Evolutionary conservation across 2,888 invertebrate species (phyloP), one percentile per base, ranked within the genome.

Genomic region (Drosophila atripex): DNA sequence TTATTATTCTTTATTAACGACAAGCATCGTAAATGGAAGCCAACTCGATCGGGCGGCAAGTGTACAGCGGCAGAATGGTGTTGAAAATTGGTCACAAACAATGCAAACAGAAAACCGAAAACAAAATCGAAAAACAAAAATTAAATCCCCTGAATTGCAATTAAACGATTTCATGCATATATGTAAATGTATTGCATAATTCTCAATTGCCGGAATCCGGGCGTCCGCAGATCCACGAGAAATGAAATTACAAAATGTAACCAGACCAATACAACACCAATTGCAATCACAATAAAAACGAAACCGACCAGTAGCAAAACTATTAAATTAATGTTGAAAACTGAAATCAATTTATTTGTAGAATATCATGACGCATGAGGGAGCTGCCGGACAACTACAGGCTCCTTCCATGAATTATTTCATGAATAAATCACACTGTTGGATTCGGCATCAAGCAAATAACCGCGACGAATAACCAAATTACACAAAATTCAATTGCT

Each of bases 331-430:
- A 83, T 80, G 84, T 59, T 83, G 86, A 77, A 88, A 77, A 77
- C 86, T 66, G 84, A 87, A 83, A 83, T 79, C 88, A 86, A 88
- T 88, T 88, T 80, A 79, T 80, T 85, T 86, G 84, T 80, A 71
- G 65, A 73, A 80, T 75, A 75, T 77, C 55, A 78, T 71, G 73
- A 64, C 39, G 69, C 56, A 55, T 39, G 56, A 55, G 56, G 46
- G 18, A 45, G 39, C 45, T 11, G 16, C 9, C 16, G 39, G 18
- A 41, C 6, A 16, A 16, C 23, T 12, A 7, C 8, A 16, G 23
- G 21, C 30, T n/a, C 7, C 25, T 12, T 3, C 69, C 58, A 32
- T 51, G 73, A 52, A 74, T 78, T 69, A 71, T 80, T 76, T 78
- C 72, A 87, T 78, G 47, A 80, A 80, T 83, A 88, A 74, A 80